Evolutionary conservation across 1,140 invertebrate genomes (phyloP), one percentile per base, ranked within the genome.

Genomic region (Melitaea cinxia): DNA sequence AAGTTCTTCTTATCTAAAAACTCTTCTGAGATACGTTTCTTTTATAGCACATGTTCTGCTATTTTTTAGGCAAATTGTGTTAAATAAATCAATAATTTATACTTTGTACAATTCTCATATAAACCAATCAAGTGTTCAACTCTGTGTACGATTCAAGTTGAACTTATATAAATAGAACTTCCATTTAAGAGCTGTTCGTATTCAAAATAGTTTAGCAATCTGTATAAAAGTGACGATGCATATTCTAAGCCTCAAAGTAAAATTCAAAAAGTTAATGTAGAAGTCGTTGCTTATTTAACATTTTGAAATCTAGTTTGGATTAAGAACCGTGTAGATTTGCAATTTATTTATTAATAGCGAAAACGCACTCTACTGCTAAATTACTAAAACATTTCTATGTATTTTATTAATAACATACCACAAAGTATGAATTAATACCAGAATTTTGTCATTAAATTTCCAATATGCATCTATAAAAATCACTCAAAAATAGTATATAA

Each of bases 161-260:
- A n/a, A n/a, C 5, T n/a, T 14, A 42, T 42, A 42, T 42, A 42
- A 42, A 42, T 42, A 42, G 37, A 42, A 42, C 37, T 42, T 17
- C 15, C 37, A 17, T 42, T 6, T 42, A 42, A 42, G 14, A n/a
- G 37, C 37, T 17, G 17, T 7, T 19, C 15, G 37, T 42, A 19
- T 15, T 42, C 7, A 6, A 7, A 42, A 7, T 14, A 9, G 17
- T 42, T 42, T 42, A 42, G 37, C 37, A 42, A 42, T 42, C 15
- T 17, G 37, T 33, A 42, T 39, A 39, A 17, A n/a, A 42, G 14
- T 17, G 12, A 15, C 37, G 17, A 42, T 42, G 10, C 37, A 17
- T 17, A 15, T 42, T 17, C 17, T 6, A 14, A 6, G 15, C 37
- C 6, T 42, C 1, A 42, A n/a, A 42, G 7, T 9, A 42, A 12